Evolutionary conservation across 2,113 vertebrate genomes (phyloP).

Genomic region (Ictalurus furcatus): DNA sequence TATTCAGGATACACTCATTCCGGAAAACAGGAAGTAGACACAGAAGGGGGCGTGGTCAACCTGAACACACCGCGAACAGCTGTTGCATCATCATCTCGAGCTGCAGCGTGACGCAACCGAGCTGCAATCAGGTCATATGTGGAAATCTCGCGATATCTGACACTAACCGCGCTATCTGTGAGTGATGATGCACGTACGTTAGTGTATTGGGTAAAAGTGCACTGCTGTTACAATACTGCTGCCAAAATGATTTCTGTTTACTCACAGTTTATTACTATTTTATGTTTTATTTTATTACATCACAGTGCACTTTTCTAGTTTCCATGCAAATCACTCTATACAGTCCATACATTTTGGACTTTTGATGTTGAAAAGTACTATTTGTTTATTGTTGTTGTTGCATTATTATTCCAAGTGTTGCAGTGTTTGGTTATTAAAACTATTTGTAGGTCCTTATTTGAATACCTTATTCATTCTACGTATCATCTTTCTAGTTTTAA

Average conservation of each 20-base stretch:
- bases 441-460: background rate
- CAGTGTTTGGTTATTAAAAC: background rate
- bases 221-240: no score
- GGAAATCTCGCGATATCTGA: background rate
- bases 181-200: background rate
- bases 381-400: background rate
- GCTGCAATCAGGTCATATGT: slow-evolving; percentile 15
- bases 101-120: slow-evolving; percentile 45
- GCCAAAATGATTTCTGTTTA: background rate
- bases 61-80: slow-evolving; percentile 38
- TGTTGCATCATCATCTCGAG: slow-evolving; percentile 47
- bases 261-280: background rate
- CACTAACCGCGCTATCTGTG: background rate
- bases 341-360: background rate
- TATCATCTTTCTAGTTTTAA: background rate
- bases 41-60: slow-evolving; percentile 46
- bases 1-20: background rate
- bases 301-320: background rate
- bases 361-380: background rate
- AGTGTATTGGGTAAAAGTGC: background rate
- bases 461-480: background rate
- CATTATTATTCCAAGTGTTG: background rate
- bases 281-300: background rate
- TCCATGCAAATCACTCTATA: background rate
- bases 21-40: slow-evolving; percentile 43